Evolutionary conservation across 1,140 invertebrate species (phyloP).

Genomic region (Apis laboriosa): DNA sequence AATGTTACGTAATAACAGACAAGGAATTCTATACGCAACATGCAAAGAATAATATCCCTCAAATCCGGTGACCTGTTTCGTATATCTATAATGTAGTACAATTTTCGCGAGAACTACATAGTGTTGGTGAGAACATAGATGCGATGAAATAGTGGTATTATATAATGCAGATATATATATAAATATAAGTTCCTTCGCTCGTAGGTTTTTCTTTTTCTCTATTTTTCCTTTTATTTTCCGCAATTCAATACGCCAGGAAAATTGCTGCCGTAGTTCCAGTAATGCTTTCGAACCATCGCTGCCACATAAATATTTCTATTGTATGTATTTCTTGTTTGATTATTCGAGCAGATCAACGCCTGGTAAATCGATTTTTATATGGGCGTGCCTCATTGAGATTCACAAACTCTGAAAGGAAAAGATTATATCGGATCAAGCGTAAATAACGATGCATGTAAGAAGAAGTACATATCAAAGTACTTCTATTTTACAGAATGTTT

Average conservation of each 20-base stretch:
- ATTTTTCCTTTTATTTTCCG: slow-evolving; percentile 24
- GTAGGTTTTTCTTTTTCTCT: not conserved
- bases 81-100: not conserved
- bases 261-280: slow-evolving; percentile 22
- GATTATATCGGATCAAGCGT: slow-evolving; percentile 46
- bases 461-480: not conserved
- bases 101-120: not conserved
- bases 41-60: not conserved
- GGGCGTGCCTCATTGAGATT: slow-evolving; percentile 23
- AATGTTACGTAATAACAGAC: not conserved
- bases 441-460: slow-evolving; percentile 43
- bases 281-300: slow-evolving; percentile 8
- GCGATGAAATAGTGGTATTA: not conserved
- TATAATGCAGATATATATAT: not conserved
- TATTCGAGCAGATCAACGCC: slow-evolving; percentile 45
- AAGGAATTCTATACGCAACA: not conserved
- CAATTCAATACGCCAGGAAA: slow-evolving; percentile 38
- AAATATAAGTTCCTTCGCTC: not conserved
- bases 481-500: not conserved
- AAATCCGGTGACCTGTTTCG: slow-evolving; percentile 12
- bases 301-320: slow-evolving; percentile 45
- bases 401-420: slow-evolving; percentile 26
- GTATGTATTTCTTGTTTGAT: slow-evolving; percentile 42
- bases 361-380: slow-evolving; percentile 48
- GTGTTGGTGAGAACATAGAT: not conserved